Evolutionary conservation across 2,797 vertebrate genomes (phyloP).

Genomic region (Galagoides demidoff): DNA sequence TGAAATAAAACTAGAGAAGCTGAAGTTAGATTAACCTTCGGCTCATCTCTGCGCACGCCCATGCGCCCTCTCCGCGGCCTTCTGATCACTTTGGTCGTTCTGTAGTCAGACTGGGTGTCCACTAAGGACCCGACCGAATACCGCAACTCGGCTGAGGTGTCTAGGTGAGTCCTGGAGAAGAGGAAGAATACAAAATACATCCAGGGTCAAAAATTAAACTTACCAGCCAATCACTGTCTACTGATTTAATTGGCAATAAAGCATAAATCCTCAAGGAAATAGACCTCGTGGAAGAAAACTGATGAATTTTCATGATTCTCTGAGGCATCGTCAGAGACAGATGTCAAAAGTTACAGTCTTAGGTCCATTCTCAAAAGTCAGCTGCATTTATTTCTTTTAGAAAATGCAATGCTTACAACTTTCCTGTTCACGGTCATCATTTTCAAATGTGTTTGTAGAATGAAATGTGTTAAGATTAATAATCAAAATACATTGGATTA

Average conservation of each 20-base stretch:
- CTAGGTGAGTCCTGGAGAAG: constrained; percentile 93
- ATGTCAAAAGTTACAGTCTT: not conserved
- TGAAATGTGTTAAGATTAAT: not conserved
- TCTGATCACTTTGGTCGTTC: constrained; percentile 96
- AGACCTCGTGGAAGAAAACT: no score
- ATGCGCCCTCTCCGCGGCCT: constrained; percentile 94
- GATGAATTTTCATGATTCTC: not conserved
- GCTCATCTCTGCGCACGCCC: constrained; percentile 92
- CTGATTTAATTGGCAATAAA: not conserved
- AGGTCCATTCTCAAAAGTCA: not conserved
- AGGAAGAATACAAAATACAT: not conserved
- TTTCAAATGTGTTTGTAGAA: not conserved
- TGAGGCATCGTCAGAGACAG: not conserved
- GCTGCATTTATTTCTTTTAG: not conserved
- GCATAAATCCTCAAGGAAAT: not conserved
- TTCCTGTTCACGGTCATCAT: not conserved
- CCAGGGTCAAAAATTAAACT: not conserved
- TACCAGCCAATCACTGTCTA: not conserved
- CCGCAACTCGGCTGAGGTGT: constrained; percentile 94
- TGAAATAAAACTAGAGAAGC: constrained; percentile 45
- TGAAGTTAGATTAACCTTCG: constrained; percentile 90
- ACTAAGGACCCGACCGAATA: constrained; percentile 96
- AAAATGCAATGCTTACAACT: not conserved
- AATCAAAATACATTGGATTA: not conserved
- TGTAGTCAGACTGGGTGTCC: constrained; percentile 97